phyloP scores from a whole-genome alignment of 2,113 vertebrate species.

The Odocoileus hemionus region DNA sequence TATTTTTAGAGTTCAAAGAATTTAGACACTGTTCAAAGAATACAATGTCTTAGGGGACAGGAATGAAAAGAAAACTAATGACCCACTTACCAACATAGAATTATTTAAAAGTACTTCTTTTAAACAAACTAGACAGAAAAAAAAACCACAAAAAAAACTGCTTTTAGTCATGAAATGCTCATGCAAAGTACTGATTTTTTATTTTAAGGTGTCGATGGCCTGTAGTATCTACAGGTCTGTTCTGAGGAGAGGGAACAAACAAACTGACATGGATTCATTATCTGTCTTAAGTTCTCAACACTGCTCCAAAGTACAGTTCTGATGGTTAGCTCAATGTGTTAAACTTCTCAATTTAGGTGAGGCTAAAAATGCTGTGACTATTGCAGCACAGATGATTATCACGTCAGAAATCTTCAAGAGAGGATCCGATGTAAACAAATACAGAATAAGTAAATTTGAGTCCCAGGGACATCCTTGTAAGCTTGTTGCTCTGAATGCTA shows the following conservation, averaged over 20 bases:
- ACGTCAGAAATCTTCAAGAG: not conserved
- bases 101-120: constrained; percentile 58
- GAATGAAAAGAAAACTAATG: constrained; percentile 41
- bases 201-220: constrained; percentile 58
- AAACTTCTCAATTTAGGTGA: not conserved
- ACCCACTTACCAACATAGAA: not conserved
- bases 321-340: not conserved
- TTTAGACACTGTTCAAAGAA: constrained; percentile 1
- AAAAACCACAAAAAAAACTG: constrained; percentile 6
- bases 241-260: not conserved
- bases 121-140: constrained; percentile 49
- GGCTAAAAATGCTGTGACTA: not conserved
- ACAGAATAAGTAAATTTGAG: not conserved
- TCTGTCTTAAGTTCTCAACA: not conserved
- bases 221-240: not conserved
- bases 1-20: constrained; percentile 24
- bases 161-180: constrained; percentile 48
- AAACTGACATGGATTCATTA: not conserved
- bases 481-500: not conserved
- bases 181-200: constrained; percentile 56
- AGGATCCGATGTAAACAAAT: not conserved
- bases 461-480: not conserved
- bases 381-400: not conserved
- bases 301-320: not conserved
- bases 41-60: not conserved